Evolutionary conservation across 2,797 vertebrate genomes (phyloP), one percentile per base, ranked within the genome.

Genomic region (Pagetopsis macropterus): DNA sequence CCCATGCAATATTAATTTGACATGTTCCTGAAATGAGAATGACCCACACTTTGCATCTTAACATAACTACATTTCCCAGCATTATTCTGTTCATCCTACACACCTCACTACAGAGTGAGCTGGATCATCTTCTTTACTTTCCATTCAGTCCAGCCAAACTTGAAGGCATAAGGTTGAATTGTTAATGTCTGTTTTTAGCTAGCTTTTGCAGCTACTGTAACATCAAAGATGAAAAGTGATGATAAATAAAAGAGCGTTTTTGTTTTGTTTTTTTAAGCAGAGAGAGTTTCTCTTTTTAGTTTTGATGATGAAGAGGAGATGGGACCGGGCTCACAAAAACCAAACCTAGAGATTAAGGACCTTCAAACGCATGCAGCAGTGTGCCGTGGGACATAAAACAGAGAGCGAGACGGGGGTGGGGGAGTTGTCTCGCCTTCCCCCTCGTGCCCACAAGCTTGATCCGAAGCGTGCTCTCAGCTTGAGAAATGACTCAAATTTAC

Each of bases 181-280:
- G 87, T 93, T 93, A 92, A 93, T 92, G 92, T 91, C 84, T 83
- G 94, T 93, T 93, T 93, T 93, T 93, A 95, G 94, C 93, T 95
- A 96, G 94, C 94, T 88, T 94, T 93, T 91, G 90, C 94, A 93
- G 91, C 94, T 94, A 87, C 89, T 91, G 88, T 88, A 95, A 96
- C 96, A 97, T 97, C 96, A 97, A 96, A 97, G 96, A 97, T 96
- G 96, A 97, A 97, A 91, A 83, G 73, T 74, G 70, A 66, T 27
- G 51, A 71, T 63, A 81, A 85, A 83, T 54, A 81, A 87, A 88
- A 75, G 7, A 71, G 56, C n/a, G 31, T 74, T 50, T 77, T 80
- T 19, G 19, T 19, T 19, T 19, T 19, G 19, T 19, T 79, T 93
- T 93, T 93, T 88, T 88, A 93, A 49, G 90, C 27, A 65, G 74